Evolutionary conservation across 2,113 vertebrate genomes (phyloP).

Genomic region (Malaclemys terrapin): DNA sequence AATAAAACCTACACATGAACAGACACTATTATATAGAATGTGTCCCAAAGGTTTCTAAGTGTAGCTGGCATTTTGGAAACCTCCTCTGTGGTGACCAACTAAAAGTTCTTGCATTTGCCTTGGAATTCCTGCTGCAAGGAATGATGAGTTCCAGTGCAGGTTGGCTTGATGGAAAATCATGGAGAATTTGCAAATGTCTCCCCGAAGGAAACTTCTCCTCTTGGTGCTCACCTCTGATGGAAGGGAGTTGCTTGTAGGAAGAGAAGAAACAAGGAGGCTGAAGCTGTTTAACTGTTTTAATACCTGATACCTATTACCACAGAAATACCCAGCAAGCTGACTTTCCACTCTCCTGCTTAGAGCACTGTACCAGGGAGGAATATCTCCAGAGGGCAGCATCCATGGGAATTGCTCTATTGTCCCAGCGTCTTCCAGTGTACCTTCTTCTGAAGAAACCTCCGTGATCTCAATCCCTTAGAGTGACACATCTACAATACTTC

Average conservation of each 20-base stretch:
- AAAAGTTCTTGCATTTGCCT: background rate
- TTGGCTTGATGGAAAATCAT: background rate
- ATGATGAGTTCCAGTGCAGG: background rate
- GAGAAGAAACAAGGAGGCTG: rapidly evolving
- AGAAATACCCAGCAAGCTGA: rapidly evolving
- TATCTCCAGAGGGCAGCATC: background rate
- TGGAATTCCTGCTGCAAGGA: background rate
- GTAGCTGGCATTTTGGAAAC: background rate
- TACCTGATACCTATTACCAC: background rate
- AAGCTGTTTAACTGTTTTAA: background rate
- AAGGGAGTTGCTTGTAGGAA: background rate
- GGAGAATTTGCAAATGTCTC: background rate
- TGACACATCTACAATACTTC: rapidly evolving
- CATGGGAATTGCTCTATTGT: background rate
- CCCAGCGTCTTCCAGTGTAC: background rate
- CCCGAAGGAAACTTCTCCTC: background rate
- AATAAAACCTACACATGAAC: background rate
- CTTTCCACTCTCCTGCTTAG: background rate
- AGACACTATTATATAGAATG: background rate
- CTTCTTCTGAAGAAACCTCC: background rate
- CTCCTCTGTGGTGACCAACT: rapidly evolving
- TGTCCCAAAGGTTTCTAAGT: rapidly evolving
- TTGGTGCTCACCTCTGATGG: background rate
- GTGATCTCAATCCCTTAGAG: rapidly evolving
- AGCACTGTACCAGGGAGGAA: background rate